These are phyloP conservation scores for Rhagoletis pomonella DNA, from an alignment of 1,140 invertebrate genomes.

Conservation along the genomic window DNA sequence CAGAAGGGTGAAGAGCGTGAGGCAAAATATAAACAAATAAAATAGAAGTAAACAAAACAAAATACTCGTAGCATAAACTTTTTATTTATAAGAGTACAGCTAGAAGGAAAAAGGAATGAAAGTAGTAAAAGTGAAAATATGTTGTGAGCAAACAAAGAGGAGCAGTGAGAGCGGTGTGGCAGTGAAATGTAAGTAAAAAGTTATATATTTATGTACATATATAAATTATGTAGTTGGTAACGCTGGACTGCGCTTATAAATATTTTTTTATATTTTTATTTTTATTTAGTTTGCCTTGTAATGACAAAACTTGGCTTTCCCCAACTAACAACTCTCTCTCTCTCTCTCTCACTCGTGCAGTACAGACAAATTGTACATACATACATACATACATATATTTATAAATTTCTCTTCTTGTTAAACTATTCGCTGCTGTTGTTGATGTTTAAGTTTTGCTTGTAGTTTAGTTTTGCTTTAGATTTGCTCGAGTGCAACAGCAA, in stretches of 20 bases:
- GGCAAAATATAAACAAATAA: not conserved
- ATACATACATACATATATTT: not conserved
- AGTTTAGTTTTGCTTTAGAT: conserved; percentile 25
- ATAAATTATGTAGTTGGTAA: conserved; percentile 25
- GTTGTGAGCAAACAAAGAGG: not conserved
- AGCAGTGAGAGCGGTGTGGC: not conserved
- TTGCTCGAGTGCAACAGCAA: conserved; percentile 34
- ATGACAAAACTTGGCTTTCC: conserved; percentile 2
- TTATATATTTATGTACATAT: conserved; percentile 7
- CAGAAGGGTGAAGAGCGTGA: not conserved
- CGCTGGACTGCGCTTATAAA: not conserved
- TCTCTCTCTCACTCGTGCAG: too few species aligned
- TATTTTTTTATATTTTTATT: not conserved
- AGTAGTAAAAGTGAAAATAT: conserved; percentile 20
- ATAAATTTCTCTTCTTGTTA: not conserved
- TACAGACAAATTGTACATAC: not conserved
- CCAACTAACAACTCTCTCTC: not conserved
- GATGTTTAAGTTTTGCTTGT: conserved; percentile 36
- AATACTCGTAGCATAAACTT: not conserved
- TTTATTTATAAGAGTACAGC: not conserved
- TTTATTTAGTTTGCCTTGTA: not conserved
- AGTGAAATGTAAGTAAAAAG: not conserved
- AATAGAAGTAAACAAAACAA: not conserved
- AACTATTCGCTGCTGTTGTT: not conserved
- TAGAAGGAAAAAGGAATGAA: not conserved